Conservation (phyloP, 2,888 invertebrate genomes). For the Erynnis tages region DNA sequence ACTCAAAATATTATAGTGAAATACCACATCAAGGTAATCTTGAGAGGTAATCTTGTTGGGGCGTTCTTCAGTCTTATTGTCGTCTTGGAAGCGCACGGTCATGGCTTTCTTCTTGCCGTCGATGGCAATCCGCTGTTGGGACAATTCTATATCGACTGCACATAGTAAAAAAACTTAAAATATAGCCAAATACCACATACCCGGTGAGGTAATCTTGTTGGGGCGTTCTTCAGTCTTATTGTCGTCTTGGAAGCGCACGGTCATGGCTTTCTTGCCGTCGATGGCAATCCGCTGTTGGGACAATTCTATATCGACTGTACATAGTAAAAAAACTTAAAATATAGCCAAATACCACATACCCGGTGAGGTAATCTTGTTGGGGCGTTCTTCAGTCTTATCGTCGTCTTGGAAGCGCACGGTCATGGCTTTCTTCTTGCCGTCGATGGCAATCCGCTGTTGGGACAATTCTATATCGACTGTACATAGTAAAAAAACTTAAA, state of each 20-base stretch:
- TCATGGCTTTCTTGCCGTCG: constrained; percentile 71
- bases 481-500: neutral
- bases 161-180: neutral
- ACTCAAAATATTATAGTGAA: no score
- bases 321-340: neutral
- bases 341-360: no score
- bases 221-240: constrained; percentile 61
- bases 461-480: neutral
- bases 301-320: neutral
- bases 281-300: no score
- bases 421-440: constrained; percentile 72
- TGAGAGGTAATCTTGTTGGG: constrained; percentile 63
- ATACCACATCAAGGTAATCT: constrained; percentile 47
- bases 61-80: constrained; percentile 62
- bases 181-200: no score
- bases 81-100: constrained; percentile 75
- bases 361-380: constrained; percentile 62
- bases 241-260: constrained; percentile 74
- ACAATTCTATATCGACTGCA: neutral
- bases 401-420: constrained; percentile 75
- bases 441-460: no score
- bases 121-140: no score
- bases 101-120: constrained; percentile 71
- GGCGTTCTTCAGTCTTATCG: constrained; percentile 60
- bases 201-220: constrained; percentile 64